These are phyloP conservation scores for Urosaurus nigricauda DNA, from an alignment of 2,797 vertebrate genomes.

Conservation along the genomic window DNA sequence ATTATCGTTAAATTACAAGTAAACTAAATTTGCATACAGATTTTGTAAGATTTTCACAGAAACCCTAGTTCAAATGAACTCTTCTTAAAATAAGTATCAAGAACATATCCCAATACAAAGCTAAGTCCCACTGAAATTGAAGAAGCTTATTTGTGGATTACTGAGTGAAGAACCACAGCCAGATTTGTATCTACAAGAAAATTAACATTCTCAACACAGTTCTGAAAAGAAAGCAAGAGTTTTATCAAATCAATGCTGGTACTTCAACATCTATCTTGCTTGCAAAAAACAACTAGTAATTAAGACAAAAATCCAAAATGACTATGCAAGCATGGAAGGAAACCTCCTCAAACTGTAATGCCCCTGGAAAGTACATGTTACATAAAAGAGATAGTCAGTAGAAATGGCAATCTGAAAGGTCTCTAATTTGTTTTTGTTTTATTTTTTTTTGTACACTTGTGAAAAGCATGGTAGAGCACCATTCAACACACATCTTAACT, in stretches of 20 bases:
- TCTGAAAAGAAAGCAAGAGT: not conserved
- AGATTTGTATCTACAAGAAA: slow-evolving; percentile 4
- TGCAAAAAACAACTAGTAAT: not conserved
- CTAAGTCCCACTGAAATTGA: slow-evolving; percentile 5
- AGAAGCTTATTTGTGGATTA: not conserved
- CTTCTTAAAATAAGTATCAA: not conserved
- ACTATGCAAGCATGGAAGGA: not conserved
- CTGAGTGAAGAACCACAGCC: not conserved
- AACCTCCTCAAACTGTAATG: not conserved
- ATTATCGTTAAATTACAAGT: not conserved
- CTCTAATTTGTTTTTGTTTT: not conserved
- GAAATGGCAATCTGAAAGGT: not conserved
- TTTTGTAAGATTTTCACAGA: not conserved
- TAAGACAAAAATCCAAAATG: slow-evolving; percentile 9
- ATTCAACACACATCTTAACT: not conserved
- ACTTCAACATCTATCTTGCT: not conserved
- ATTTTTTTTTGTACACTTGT: not conserved
- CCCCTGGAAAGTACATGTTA: not conserved
- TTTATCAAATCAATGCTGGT: not conserved
- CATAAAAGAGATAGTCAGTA: not conserved
- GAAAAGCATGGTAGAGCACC: not conserved
- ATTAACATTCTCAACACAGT: not conserved
- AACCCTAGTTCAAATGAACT: not conserved
- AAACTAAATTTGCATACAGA: not conserved
- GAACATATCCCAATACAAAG: not conserved